Percentiles rank a stretch among this genome's conserved stretches.
Evolutionary conservation across 2,888 invertebrate species (phyloP).

Genomic region (Ametastegia equiseti): DNA sequence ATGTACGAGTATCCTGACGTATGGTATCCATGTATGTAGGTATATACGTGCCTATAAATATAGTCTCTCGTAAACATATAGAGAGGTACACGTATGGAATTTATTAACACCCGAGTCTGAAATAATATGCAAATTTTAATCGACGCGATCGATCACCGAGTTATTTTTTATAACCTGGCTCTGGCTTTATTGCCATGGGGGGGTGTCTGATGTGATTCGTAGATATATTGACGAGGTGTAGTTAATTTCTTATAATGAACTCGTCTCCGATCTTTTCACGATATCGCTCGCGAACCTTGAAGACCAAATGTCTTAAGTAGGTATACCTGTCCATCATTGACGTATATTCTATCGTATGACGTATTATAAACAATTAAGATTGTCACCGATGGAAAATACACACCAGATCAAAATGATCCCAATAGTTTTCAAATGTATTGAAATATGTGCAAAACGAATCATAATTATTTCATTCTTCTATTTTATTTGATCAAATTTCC

Average conservation of each 20-base stretch:
- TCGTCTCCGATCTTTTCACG: not conserved
- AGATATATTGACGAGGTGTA: conserved; percentile 7
- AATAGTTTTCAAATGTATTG: too few species aligned
- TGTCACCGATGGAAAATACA: too few species aligned
- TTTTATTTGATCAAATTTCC: too few species aligned
- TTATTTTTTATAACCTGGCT: conserved; percentile 10
- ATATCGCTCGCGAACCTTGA: too few species aligned
- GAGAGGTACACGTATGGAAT: not conserved
- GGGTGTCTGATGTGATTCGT: not conserved
- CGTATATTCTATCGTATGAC: too few species aligned
- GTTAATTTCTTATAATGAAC: conserved; percentile 18
- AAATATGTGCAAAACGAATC: too few species aligned
- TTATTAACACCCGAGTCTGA: conserved; percentile 15
- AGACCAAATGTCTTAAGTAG: too few species aligned
- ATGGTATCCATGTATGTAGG: not conserved
- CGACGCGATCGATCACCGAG: conserved; percentile 14
- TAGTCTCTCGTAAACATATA: too few species aligned
- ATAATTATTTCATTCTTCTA: too few species aligned
- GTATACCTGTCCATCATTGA: too few species aligned
- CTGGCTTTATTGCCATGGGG: not conserved
- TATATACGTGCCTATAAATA: not conserved
- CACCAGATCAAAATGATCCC: too few species aligned
- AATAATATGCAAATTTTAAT: conserved; percentile 42
- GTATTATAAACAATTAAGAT: too few species aligned
- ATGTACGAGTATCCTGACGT: not conserved